A percentile compares a stretch with the other conserved stretches of the same genome.
These are phyloP conservation scores for Todus mexicanus DNA, from an alignment of 2,797 vertebrate genomes.

Conservation along the genomic window DNA sequence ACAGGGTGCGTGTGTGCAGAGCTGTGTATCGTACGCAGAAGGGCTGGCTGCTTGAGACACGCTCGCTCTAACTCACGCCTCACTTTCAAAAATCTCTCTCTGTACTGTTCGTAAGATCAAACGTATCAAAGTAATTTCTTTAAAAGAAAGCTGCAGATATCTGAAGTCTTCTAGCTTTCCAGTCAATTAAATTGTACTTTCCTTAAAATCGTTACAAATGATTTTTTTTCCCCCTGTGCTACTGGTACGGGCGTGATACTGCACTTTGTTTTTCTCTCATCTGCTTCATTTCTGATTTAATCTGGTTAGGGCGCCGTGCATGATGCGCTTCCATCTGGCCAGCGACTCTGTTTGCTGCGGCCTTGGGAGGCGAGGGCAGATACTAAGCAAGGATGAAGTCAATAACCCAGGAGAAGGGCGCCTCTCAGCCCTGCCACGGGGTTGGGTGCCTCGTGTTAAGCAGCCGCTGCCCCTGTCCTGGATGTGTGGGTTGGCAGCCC, in stretches of 20 bases:
- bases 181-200: not conserved
- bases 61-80: not conserved
- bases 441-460: not conserved
- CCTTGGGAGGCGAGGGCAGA: not conserved
- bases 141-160: not conserved
- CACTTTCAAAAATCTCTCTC: not conserved
- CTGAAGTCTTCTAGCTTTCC: not conserved
- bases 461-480: not conserved
- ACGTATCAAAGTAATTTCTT: too few relatives aligned
- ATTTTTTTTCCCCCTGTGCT: not conserved
- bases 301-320: not conserved
- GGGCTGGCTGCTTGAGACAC: not conserved
- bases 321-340: not conserved
- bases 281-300: not conserved
- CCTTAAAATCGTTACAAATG: not conserved
- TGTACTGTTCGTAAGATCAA: not conserved
- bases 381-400: not conserved
- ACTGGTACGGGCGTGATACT: not conserved
- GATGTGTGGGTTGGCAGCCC: not conserved
- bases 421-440: not conserved
- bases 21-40: not conserved
- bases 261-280: not conserved
- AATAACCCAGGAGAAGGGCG: not conserved
- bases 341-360: not conserved
- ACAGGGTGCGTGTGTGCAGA: not conserved